These are phyloP conservation scores for Drosophila sordidula DNA, from an alignment of 2,888 invertebrate species.

Conservation along the genomic window DNA sequence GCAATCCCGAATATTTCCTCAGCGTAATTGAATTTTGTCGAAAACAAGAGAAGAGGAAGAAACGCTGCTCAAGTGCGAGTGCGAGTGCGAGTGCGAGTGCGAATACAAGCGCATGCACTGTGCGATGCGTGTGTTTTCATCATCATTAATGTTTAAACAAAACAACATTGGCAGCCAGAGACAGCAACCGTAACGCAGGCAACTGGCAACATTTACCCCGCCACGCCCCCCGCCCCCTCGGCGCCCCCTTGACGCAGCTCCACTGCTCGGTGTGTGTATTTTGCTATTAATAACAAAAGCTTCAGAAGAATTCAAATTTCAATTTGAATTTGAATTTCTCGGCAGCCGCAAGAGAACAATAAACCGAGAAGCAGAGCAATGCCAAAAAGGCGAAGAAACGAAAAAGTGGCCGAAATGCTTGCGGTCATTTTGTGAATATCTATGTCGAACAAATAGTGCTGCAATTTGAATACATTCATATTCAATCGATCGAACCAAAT, in stretches of 20 bases:
- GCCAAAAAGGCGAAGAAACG: slow-evolving; percentile 30
- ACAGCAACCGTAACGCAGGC: slow-evolving; percentile 36
- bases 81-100: slow-evolving; percentile 35
- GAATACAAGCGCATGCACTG: slow-evolving; percentile 46
- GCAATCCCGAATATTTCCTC: slow-evolving; percentile 37
- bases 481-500: slow-evolving; percentile 12
- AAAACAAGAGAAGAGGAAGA: slow-evolving; percentile 20
- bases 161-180: slow-evolving; percentile 73
- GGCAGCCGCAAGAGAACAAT: slow-evolving; percentile 72
- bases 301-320: slow-evolving; percentile 71
- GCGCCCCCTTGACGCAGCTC: slow-evolving; percentile 10
- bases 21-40: slow-evolving; percentile 48
- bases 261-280: slow-evolving; percentile 71
- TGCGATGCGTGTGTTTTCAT: slow-evolving; percentile 67
- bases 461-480: slow-evolving; percentile 27
- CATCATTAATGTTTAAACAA: slow-evolving; percentile 79
- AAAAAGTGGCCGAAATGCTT: slow-evolving; percentile 57
- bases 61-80: slow-evolving; percentile 46
- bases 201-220: slow-evolving; percentile 14
- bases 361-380: slow-evolving; percentile 50
- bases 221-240: background rate
- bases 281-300: slow-evolving; percentile 83
- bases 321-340: slow-evolving; percentile 48
- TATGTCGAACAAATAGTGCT: slow-evolving; percentile 21
- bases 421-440: slow-evolving; percentile 47